Evolutionary conservation across 2,797 vertebrate species (phyloP).

Genomic region (Tympanoctomys barrerae): DNA sequence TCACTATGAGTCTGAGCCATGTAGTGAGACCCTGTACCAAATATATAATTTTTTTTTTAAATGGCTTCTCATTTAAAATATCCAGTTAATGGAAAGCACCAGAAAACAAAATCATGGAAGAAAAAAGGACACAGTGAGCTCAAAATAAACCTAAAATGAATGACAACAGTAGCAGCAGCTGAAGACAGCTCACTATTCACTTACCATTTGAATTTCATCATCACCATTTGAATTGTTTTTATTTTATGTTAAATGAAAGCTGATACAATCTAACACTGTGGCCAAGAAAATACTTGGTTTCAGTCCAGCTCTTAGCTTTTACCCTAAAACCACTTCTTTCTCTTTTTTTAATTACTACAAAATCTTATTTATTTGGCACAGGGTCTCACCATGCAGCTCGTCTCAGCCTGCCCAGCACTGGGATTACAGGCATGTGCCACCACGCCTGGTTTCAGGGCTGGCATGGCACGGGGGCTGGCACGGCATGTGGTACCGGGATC

Average conservation of each 20-base stretch:
- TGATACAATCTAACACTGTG: not conserved
- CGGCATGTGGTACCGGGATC: too few relatives aligned
- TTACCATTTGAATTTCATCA: not conserved
- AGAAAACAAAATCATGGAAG: conserved; percentile 40
- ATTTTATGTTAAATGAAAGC: conserved; percentile 37
- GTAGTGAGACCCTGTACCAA: too few relatives aligned
- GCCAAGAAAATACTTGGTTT: conserved; percentile 45
- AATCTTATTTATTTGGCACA: too few relatives aligned
- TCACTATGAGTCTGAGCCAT: too few relatives aligned
- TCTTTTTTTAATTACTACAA: too few relatives aligned
- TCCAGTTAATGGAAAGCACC: not conserved
- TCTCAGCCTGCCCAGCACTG: too few relatives aligned
- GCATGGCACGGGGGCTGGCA: too few relatives aligned
- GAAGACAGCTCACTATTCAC: not conserved
- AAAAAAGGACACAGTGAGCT: not conserved
- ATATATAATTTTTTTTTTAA: not conserved
- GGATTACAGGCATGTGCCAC: too few relatives aligned
- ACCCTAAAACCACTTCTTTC: conserved; percentile 52
- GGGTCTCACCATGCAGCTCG: too few relatives aligned
- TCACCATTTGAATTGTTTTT: not conserved
- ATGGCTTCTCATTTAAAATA: conserved; percentile 48
- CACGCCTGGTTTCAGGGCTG: too few relatives aligned
- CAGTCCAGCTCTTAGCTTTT: not conserved
- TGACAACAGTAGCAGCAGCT: conserved; percentile 3
- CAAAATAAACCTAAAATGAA: conserved; percentile 49